Conservation (phyloP, 2,888 invertebrate species). For the Nudaria mundana region DNA sequence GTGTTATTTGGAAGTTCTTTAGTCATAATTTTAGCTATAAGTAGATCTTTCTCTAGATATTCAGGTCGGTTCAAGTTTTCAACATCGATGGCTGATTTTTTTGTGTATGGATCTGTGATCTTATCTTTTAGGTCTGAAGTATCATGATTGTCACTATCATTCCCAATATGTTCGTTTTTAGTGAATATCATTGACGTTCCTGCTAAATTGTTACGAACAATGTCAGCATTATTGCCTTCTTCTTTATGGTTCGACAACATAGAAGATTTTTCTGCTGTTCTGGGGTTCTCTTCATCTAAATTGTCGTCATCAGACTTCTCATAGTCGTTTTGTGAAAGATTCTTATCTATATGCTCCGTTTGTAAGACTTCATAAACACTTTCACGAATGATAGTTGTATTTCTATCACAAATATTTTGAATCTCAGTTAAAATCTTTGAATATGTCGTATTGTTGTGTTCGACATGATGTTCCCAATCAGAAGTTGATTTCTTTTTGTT, state of each 20-base stretch:
- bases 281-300: not conserved
- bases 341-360: not conserved
- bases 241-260: not conserved
- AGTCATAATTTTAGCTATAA: constrained; percentile 37
- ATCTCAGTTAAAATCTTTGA: constrained; percentile 28
- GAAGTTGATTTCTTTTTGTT: constrained; percentile 16
- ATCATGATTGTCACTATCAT: not conserved
- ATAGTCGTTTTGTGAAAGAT: not conserved
- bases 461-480: constrained; percentile 17
- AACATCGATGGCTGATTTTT: not conserved
- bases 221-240: not conserved
- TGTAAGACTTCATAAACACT: constrained; percentile 33
- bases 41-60: constrained; percentile 29
- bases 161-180: not conserved
- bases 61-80: not conserved
- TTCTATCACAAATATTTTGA: constrained; percentile 31
- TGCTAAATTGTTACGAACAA: not conserved
- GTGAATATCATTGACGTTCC: not conserved
- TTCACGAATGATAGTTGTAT: constrained; percentile 26
- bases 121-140: not conserved
- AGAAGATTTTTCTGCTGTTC: too few relatives aligned
- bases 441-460: constrained; percentile 22
- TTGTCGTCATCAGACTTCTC: constrained; percentile 1
- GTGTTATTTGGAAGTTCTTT: constrained; percentile 40
- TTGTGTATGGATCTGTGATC: not conserved